Base-by-base conservation (phyloP, 2,797 vertebrate genomes). In the Malurus splendens region DNA sequence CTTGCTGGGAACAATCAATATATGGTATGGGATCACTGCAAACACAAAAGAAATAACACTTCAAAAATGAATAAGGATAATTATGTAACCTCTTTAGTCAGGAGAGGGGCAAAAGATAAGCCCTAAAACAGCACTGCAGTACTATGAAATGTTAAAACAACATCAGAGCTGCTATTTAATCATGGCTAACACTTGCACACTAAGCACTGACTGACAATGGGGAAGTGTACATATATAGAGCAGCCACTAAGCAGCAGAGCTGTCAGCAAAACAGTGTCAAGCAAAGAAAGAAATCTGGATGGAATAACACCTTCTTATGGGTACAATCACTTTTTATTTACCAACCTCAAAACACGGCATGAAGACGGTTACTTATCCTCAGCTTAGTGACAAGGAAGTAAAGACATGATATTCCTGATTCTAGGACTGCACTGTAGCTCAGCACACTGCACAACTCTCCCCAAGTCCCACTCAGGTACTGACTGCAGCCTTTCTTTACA, bases 21-120 rank as follows among this genome's bases (percentile, higher is more conserved):
- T 98, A 70, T 99, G 99, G 95, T 99, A 99, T 2, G 99, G 99
- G 93, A 99, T 99, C 98, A 99, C 99, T 99, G 97, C 70, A 86
- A 90, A 92, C 59, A 91, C n/a, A 82, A 90, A 94, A 48, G 17
- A 68, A 80, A 36, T 13, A 86, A 72, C 48, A 61, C n/a, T 60
- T 93, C 16, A 92, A 5, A 86, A 75, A 62, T 8, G 5, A 73
- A 79, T 60, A 42, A 80, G 14, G 44, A 41, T 38, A 81, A 82
- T 71, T 67, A 83, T 2, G 3, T 30, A 55, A 72, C 10, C 4
- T 50, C 44, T 85, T 77, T 14, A 80, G 61, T 14, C 18, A 86
- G n/a, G 16, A 56, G 14, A 27, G 8, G 5, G 5, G 30, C 41
- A n/a, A 73, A 70, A 59, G 6, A 2, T 27, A 68, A 75, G 27